A percentile compares a stretch with the other conserved stretches of the same genome.
Conservation (phyloP, 2,113 vertebrate genomes). For the Isurus oxyrinchus region DNA sequence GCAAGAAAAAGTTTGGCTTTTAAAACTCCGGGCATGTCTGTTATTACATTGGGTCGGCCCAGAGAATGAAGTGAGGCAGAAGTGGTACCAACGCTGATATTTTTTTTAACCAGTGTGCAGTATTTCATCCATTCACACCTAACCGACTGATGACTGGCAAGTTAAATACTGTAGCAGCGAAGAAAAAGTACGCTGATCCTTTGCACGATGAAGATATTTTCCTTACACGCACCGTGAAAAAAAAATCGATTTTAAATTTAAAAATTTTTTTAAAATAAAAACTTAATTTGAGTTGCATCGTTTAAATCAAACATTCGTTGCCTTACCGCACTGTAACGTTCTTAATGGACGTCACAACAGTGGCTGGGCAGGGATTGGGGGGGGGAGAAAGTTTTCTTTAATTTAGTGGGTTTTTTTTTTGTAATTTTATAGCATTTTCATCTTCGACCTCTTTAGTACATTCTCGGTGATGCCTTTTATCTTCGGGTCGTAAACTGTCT, state of each 20-base stretch:
- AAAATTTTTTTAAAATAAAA: no score
- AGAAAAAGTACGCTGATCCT: neutral
- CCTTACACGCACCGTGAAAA: neutral
- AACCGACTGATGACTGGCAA: neutral
- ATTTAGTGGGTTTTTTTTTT: no score
- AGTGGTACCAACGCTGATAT: neutral
- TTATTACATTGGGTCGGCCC: neutral
- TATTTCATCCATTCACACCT: neutral
- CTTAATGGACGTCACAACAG: neutral
- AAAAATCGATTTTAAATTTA: neutral
- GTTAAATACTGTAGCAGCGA: neutral
- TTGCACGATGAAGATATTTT: neutral
- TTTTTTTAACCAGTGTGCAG: no score
- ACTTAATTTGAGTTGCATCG: neutral
- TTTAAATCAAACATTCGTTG: neutral
- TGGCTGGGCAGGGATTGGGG: no score
- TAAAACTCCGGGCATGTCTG: no score
- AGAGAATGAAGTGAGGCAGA: neutral
- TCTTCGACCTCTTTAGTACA: neutral
- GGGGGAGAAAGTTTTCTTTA: neutral
- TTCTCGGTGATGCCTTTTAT: neutral
- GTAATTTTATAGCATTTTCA: neutral
- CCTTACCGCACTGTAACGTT: neutral
- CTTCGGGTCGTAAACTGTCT: neutral
- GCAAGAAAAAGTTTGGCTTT: neutral